Evolutionary conservation across 2,113 vertebrate species (phyloP), one percentile per base, ranked within the genome.

Genomic region (Cettia cetti): DNA sequence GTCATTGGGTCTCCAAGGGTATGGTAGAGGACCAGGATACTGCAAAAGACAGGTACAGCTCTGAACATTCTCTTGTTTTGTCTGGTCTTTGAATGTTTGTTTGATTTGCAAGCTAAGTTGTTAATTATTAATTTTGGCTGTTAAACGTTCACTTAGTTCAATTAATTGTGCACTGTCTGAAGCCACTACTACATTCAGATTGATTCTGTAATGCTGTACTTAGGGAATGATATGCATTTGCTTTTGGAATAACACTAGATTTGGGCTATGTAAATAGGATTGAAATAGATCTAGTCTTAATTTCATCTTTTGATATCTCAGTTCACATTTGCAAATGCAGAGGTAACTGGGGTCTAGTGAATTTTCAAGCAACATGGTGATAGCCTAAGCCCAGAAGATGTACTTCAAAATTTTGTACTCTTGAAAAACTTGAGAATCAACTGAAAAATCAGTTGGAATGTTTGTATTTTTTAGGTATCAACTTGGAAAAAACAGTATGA

Each of bases 401-500:
- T 39, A 13, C 45, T 80, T 92, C 53, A 57, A 31, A 56, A 60
- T 42, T 30, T 40, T 74, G 7, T 56, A 17, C 19, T 59, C 19
- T 42, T 76, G n/a, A 74, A 72, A 84, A 82, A 39, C 60, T 65
- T 60, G 50, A 52, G 28, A 31, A 72, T 89, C 39, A 42, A 52
- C 45, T 83, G 56, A 42, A 57, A 89, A 78, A 50, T 39, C 39
- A 84, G 12, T 60, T 87, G 31, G 30, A 53, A 27, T 54, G 42
- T 75, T 94, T 88, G 7, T 69, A 6, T 92, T n/a, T 86, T 89
- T 70, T 39, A 99, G 99, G 98, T 99, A 23, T 98, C 97, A 33
- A 99, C 98, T 33, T 99, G 99, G 99, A 98, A 98, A n/a, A 98
- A 97, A 82, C 99, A 99, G 76, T 99, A 99, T 94, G 97, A 92